Evolutionary conservation across 2,113 vertebrate genomes (phyloP), one percentile per base, ranked within the genome.

Genomic region (Odontophorus gujanensis): DNA sequence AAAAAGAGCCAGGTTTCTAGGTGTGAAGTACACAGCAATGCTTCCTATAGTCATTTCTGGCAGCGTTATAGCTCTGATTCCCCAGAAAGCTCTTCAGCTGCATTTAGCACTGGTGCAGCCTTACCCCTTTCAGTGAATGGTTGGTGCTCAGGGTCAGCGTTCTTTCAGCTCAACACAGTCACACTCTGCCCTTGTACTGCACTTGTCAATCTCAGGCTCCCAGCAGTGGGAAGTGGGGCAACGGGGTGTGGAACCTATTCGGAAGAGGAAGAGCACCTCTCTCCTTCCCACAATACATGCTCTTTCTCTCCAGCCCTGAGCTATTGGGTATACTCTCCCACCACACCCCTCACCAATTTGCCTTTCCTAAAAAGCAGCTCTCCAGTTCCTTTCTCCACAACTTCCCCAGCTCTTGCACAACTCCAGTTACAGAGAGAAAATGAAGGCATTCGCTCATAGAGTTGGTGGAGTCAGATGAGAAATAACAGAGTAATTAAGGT

Each of bases 401-500:
- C 30, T 53, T 26, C 45, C 0, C 0, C 57, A n/a, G 57, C 42
- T 71, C 32, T 90, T 83, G 25, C 24, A 71, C 6, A 36, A 6
- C 45, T 58, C 3, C 2, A 0, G 13, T 74, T 95, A 77, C 61
- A 78, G 9, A 28, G 21, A 86, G 65, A 63, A 92, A 96, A 94
- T 74, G 89, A 57, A 89, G 38, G 43, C 53, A 34, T 65, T 48
- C 71, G 34, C 40, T 75, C 34, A 58, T 21, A 16, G 15, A n/a
- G 67, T 17, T 2, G 0, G 34, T 28, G 16, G 21, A 78, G 17
- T 48, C 43, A 69, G 55, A 66, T 25, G 61, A 87, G 90, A 85
- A 92, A 66, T 34, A 87, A 84, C 10, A 83, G 55, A 63, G 59
- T 71, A 68, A 43, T 95, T 67, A 96, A 77, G 73, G 48, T 65